Percentiles rank a stretch among this genome's conserved stretches.
phyloP scores from a whole-genome alignment of 2,113 vertebrate genomes.

The Oreochromis niloticus region DNA sequence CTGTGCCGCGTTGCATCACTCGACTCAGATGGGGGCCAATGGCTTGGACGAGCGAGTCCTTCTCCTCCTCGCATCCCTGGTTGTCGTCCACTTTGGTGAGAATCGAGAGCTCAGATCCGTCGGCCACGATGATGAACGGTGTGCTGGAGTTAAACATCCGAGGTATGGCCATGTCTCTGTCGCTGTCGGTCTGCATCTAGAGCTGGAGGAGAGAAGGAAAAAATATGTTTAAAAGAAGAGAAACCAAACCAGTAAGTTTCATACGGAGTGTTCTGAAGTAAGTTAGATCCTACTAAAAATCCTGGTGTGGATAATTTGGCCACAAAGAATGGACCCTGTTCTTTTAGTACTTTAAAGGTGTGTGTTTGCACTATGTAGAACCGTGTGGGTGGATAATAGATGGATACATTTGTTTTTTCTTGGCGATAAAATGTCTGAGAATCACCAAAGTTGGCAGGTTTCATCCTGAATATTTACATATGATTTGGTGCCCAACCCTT shows the following conservation, averaged over 20 bases:
- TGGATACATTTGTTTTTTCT: not conserved
- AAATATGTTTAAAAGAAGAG: not conserved
- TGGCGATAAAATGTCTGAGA: not conserved
- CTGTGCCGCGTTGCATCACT: slow-evolving; percentile 79
- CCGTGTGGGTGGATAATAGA: accelerated
- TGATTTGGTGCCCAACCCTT: not conserved
- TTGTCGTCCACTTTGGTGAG: slow-evolving; percentile 17
- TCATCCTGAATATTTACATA: not conserved
- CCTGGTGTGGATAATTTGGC: not conserved
- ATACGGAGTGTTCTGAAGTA: not conserved
- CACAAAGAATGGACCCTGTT: not conserved
- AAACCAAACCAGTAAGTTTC: accelerated
- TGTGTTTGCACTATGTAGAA: accelerated
- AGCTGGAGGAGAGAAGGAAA: not conserved
- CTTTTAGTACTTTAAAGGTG: not conserved
- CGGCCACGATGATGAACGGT: slow-evolving; percentile 12
- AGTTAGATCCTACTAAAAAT: not conserved
- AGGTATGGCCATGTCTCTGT: slow-evolving; percentile 52
- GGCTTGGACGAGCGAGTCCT: slow-evolving; percentile 26
- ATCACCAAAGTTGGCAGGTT: not conserved
- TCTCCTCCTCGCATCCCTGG: slow-evolving; percentile 12
- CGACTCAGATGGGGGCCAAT: slow-evolving; percentile 43
- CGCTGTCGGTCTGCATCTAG: not conserved
- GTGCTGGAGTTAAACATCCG: slow-evolving; percentile 45
- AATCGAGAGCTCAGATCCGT: slow-evolving; percentile 7